Percentiles rank a stretch among this genome's conserved stretches.
These are phyloP conservation scores for Pangasius krempfi DNA, from an alignment of 2,797 vertebrate species.

Conservation along the genomic window DNA sequence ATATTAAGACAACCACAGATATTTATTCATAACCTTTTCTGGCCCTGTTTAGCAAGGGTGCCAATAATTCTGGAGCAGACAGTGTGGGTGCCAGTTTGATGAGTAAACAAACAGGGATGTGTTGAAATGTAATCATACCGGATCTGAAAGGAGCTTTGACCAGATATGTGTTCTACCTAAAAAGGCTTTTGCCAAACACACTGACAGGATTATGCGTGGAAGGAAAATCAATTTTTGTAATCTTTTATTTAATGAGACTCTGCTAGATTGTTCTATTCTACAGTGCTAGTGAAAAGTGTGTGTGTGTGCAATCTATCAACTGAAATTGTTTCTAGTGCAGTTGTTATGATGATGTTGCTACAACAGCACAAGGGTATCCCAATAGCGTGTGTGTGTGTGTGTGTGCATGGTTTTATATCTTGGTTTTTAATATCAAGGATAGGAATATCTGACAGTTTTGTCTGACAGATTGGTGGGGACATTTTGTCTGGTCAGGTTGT, in stretches of 20 bases:
- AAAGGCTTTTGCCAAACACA: conserved; percentile 62
- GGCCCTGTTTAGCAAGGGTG: not conserved
- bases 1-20: not conserved
- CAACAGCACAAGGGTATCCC: conserved; percentile 56
- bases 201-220: conserved; percentile 60
- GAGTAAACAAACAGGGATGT: not conserved
- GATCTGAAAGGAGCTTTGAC: not conserved
- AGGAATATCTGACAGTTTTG: not conserved
- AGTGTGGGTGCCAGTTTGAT: not conserved
- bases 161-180: not conserved
- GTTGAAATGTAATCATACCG: not conserved
- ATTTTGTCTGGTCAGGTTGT: not conserved
- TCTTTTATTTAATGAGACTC: conserved; percentile 67
- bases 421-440: not conserved
- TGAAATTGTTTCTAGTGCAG: conserved; percentile 12
- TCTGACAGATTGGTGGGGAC: not conserved
- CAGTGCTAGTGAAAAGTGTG: conserved; percentile 41
- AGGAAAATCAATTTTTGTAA: conserved; percentile 68
- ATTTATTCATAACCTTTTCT: not conserved
- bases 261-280: conserved; percentile 46
- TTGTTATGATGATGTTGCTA: conserved; percentile 44
- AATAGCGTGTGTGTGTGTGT: conserved; percentile 56
- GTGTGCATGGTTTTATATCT: not conserved
- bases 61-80: not conserved
- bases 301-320: conserved; percentile 38